A percentile compares a stretch with the other conserved stretches of the same genome.
phyloP scores from a whole-genome alignment of 2,888 invertebrate genomes.

The Mechanitis mazaeus region DNA sequence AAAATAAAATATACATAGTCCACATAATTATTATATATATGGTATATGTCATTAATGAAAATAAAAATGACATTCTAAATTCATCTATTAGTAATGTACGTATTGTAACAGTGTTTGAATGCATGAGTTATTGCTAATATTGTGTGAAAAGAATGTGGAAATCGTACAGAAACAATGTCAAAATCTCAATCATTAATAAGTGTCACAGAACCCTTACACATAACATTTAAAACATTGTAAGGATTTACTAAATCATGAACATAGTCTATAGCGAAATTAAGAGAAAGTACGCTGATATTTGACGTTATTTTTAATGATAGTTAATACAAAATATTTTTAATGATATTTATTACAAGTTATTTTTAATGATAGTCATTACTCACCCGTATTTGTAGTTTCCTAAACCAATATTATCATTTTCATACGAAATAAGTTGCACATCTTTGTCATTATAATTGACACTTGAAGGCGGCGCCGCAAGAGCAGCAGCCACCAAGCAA shows the following conservation, averaged over 20 bases:
- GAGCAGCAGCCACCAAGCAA: slow-evolving; percentile 42
- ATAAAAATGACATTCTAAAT: too few relatives aligned
- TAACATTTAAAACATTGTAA: neutral
- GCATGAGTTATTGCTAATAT: too few relatives aligned
- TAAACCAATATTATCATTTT: slow-evolving; percentile 70
- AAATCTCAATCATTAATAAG: too few relatives aligned
- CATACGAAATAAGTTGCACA: slow-evolving; percentile 66
- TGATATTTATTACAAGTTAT: neutral
- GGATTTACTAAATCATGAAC: neutral
- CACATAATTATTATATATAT: too few relatives aligned
- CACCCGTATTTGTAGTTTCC: slow-evolving; percentile 66
- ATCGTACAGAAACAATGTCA: too few relatives aligned
- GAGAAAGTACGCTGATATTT: too few relatives aligned
- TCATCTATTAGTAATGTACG: too few relatives aligned
- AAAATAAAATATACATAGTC: too few relatives aligned
- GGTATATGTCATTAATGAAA: too few relatives aligned
- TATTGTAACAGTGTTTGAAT: too few relatives aligned
- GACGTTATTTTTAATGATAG: neutral
- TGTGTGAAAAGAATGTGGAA: too few relatives aligned
- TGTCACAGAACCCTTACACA: too few relatives aligned
- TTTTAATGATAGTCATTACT: slow-evolving; percentile 27
- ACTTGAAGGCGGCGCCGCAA: slow-evolving; percentile 36
- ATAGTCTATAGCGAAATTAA: neutral
- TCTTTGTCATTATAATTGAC: slow-evolving; percentile 35
- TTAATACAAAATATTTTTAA: neutral